Base-by-base conservation (phyloP, 2,113 vertebrate species). In the Eubucco bourcierii region DNA sequence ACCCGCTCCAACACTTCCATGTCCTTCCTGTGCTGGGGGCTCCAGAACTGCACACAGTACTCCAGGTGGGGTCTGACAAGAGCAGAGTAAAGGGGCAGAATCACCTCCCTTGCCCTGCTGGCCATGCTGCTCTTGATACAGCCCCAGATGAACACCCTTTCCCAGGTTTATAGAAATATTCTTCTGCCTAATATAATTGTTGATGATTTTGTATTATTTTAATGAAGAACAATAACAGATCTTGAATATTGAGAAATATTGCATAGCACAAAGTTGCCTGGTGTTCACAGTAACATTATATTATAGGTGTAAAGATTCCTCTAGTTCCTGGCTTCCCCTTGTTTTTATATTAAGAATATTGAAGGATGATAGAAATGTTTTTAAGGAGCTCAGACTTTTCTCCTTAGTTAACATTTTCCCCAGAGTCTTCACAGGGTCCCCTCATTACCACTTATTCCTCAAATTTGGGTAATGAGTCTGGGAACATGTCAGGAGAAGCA, bases 241-340 rank as follows among this genome's bases (percentile, higher is more conserved):
- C 52, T 70, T 73, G 24, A 77, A 3, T 33, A 46, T 19, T 31
- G 21, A 71, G 74, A 83, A 86, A 4, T 18, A 28, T 15, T 39
- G 14, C 23, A 19, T 7, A 33, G 24, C 10, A 71, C 20, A 85
- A 24, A 84, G 44, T n/a, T 66, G 7, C 19, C 6, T 27, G n/a
- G 19, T 16, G 15, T 67, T 77, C 74, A 71, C 0, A 0, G 16
- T 29, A 39, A 70, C 2, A 6, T 16, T 9, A 46, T 21, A 33
- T 14, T 44, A 11, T 15, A 27, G 1, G 1, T 3, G 23, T 34
- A 24, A 55, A 63, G 4, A 63, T 46, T 29, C 9, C 6, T 34
- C 6, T 19, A 17, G 10, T 86, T 74, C 27, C 24, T 41, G 4
- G 0, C 20, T 84, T 74, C 56, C 21, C 37, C 7, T 71, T n/a